These are phyloP conservation scores for Upupa epops DNA, from an alignment of 2,113 vertebrate species.

Conservation along the genomic window DNA sequence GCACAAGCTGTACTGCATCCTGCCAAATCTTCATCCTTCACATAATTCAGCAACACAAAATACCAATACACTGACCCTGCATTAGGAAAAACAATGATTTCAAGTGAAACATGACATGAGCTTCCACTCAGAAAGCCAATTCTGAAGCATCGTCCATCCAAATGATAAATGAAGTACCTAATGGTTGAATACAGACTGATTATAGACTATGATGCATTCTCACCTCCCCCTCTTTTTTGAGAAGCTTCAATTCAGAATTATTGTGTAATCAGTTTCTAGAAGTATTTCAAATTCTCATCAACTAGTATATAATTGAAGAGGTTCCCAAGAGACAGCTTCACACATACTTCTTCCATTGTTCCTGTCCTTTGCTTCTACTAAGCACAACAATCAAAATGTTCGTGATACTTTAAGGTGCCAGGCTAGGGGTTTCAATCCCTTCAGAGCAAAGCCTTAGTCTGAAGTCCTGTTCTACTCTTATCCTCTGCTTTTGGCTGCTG, in stretches of 20 bases:
- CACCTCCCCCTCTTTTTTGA: background rate
- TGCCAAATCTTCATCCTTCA: constrained; percentile 97
- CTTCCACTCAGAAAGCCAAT: background rate
- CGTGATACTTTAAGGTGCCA: background rate
- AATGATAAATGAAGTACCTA: background rate
- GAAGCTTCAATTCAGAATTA: background rate
- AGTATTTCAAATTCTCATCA: background rate
- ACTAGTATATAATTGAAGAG: background rate
- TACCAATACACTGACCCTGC: constrained; percentile 98
- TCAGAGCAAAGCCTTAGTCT: background rate
- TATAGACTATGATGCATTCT: background rate
- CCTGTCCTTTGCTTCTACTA: background rate
- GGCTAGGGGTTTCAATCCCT: background rate
- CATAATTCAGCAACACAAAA: constrained; percentile 97
- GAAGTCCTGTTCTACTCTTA: background rate
- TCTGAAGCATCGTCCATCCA: background rate
- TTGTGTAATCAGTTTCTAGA: background rate
- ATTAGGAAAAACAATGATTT: background rate
- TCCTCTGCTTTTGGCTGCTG: background rate
- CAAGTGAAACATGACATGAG: background rate
- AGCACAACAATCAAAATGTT: background rate
- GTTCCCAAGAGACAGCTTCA: background rate
- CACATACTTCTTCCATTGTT: background rate
- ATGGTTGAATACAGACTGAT: background rate
- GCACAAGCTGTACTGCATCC: constrained; percentile 94